These are phyloP conservation scores for Tridacna gigas DNA, from an alignment of 2,888 invertebrate genomes.

Conservation along the genomic window DNA sequence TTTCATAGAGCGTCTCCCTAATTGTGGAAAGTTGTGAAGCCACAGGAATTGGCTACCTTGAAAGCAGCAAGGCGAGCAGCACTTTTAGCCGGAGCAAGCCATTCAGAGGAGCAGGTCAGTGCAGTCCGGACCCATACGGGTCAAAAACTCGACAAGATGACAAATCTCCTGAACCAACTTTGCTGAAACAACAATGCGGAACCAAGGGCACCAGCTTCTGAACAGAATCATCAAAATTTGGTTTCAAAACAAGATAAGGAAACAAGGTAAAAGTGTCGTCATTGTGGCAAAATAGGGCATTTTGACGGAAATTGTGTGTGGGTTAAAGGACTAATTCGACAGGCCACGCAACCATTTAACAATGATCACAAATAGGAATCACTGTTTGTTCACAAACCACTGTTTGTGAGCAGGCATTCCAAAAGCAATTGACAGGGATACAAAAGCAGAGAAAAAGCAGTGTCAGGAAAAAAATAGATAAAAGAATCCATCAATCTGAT, in stretches of 20 bases:
- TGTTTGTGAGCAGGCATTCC: not conserved
- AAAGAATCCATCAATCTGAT: not conserved
- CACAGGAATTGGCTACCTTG: slow-evolving; percentile 7
- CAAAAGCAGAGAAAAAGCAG: not conserved
- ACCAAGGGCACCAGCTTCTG: not conserved
- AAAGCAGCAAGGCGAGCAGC: slow-evolving; percentile 30
- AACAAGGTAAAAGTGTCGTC: not conserved
- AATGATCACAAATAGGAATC: not conserved
- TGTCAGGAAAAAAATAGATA: not conserved
- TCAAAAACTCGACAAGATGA: not conserved
- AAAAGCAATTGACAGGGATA: not conserved
- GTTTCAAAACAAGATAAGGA: not conserved
- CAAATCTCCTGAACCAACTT: not conserved
- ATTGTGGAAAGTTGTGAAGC: slow-evolving; percentile 14
- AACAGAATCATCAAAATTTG: not conserved
- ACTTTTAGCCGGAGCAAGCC: slow-evolving; percentile 25
- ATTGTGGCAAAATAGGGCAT: not conserved
- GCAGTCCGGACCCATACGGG: not conserved
- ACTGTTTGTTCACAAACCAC: not conserved
- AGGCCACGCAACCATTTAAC: not conserved
- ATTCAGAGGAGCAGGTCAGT: not conserved
- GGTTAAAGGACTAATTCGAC: not conserved
- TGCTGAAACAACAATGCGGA: not conserved
- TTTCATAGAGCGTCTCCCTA: slow-evolving; percentile 28
- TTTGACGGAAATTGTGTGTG: not conserved